These are phyloP conservation scores for Beris chalybata DNA, from an alignment of 2,888 invertebrate genomes.

Conservation along the genomic window DNA sequence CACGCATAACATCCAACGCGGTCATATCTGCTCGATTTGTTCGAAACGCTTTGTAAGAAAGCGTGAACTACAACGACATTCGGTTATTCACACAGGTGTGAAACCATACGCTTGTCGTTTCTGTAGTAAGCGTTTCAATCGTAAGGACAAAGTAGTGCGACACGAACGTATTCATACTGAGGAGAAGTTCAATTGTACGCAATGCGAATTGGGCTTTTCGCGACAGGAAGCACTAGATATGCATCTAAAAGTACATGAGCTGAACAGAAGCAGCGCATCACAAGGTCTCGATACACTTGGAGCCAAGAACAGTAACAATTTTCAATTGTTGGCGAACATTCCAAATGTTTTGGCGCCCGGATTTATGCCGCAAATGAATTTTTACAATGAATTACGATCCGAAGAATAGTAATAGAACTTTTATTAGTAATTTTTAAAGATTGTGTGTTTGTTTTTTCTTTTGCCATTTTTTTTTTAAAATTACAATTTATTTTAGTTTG, in stretches of 20 bases:
- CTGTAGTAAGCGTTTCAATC: constrained; percentile 68
- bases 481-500: too few species aligned
- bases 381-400: constrained; percentile 53
- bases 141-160: constrained; percentile 69
- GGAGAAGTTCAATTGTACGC: constrained; percentile 64
- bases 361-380: constrained; percentile 40
- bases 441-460: too few species aligned
- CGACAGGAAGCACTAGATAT: constrained; percentile 49
- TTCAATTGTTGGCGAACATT: constrained; percentile 4
- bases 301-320: background rate
- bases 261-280: constrained; percentile 19
- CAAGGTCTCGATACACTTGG: constrained; percentile 6
- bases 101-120: constrained; percentile 69
- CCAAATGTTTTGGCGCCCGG: constrained; percentile 13
- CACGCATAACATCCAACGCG: constrained; percentile 53
- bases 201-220: constrained; percentile 57
- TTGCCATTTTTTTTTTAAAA: too few species aligned
- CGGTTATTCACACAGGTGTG: constrained; percentile 67
- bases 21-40: constrained; percentile 66
- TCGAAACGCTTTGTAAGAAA: constrained; percentile 69
- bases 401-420: constrained; percentile 46
- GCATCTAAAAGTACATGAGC: constrained; percentile 50
- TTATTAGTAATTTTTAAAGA: constrained; percentile 15
- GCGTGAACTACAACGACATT: constrained; percentile 70
- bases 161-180: constrained; percentile 69